Evolutionary conservation across 2,888 invertebrate species (phyloP).

Genomic region (Mesoligia furuncula): DNA sequence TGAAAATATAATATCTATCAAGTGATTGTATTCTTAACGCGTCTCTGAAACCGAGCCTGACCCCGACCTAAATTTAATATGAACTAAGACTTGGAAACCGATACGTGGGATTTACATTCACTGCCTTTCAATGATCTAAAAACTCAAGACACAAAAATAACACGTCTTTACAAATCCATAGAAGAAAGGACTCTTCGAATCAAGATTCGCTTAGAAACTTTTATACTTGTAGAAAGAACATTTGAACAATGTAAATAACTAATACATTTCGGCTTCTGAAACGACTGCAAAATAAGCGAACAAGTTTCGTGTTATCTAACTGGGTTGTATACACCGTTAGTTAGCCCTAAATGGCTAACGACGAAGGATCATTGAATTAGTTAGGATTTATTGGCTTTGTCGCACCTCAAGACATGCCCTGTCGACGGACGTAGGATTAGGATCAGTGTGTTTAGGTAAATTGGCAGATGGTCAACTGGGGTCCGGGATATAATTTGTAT

Average conservation of each 20-base stretch:
- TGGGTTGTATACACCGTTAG: conserved; percentile 49
- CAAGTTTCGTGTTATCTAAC: conserved; percentile 46
- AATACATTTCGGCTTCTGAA: conserved; percentile 15
- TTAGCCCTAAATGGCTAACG: conserved; percentile 58
- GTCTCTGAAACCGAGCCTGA: background rate
- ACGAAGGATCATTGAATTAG: conserved; percentile 49
- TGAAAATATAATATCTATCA: background rate
- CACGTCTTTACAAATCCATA: background rate
- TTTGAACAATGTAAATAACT: conserved; percentile 16
- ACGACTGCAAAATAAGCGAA: conserved; percentile 14
- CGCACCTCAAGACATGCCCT: conserved; percentile 12
- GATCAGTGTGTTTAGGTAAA: background rate
- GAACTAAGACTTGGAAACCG: background rate
- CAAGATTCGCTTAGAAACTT: conserved; percentile 14
- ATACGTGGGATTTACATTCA: background rate
- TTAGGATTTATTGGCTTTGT: conserved; percentile 25
- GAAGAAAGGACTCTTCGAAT: background rate
- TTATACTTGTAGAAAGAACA: background rate
- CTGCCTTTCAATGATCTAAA: background rate
- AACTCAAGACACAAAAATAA: conserved; percentile 3
- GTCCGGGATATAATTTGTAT: background rate
- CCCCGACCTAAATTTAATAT: background rate
- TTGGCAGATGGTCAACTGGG: background rate
- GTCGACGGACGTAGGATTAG: conserved; percentile 5
- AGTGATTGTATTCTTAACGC: conserved; percentile 6